Percentiles rank a stretch among this genome's conserved stretches.
These are phyloP conservation scores for Paragorgia papillata DNA, from an alignment of 92 coral and sea anemone genomes.

Conservation along the genomic window DNA sequence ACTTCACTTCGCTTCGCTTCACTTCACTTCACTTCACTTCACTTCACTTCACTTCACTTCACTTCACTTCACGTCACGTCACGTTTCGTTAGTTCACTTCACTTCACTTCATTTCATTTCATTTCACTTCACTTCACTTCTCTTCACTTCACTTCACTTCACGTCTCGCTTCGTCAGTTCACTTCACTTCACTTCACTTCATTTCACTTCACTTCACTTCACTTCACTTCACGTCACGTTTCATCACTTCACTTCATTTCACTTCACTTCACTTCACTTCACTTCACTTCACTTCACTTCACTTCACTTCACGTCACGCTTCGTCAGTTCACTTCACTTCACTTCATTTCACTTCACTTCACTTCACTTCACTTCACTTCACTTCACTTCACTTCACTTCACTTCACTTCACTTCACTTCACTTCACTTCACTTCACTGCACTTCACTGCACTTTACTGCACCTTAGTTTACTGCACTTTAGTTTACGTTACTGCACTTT, in stretches of 20 bases:
- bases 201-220: not conserved
- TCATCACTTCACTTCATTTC: not conserved
- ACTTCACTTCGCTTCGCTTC: too few relatives aligned
- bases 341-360: slow-evolving; percentile 18
- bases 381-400: not conserved
- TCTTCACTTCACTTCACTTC: too few relatives aligned
- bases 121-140: too few relatives aligned
- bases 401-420: too few relatives aligned
- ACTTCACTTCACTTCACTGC: too few relatives aligned
- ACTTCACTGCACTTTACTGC: not conserved
- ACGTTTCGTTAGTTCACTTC: too few relatives aligned
- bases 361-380: slow-evolving; percentile 12
- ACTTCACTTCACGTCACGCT: not conserved
- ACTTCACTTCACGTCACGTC: too few relatives aligned
- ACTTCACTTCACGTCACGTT: not conserved
- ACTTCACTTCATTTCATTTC: too few relatives aligned
- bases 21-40: too few relatives aligned
- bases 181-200: not conserved
- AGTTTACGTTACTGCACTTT: not conserved
- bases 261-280: not conserved
- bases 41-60: too few relatives aligned
- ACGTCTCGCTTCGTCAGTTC: too few relatives aligned
- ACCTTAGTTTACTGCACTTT: not conserved
- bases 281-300: too few relatives aligned
- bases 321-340: slow-evolving; percentile 4